Percentiles rank a stretch among this genome's conserved stretches.
Conservation (phyloP, 2,113 vertebrate genomes). For the Spilogale gracilis region DNA sequence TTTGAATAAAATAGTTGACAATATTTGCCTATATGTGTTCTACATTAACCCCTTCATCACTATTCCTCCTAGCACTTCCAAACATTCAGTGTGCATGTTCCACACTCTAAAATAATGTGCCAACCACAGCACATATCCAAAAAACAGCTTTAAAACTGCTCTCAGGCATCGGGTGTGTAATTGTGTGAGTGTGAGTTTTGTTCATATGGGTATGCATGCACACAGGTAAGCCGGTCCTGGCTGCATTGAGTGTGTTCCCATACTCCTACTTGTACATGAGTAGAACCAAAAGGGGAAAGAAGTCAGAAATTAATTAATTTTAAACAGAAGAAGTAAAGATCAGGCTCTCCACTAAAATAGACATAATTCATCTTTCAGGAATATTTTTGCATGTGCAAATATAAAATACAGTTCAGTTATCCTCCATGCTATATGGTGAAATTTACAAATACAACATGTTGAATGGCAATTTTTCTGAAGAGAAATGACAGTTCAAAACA, state of each 20-base stretch:
- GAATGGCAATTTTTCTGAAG: slow-evolving; percentile 65
- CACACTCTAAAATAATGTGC: slow-evolving; percentile 58
- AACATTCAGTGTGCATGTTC: slow-evolving; percentile 33
- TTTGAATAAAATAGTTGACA: slow-evolving; percentile 91
- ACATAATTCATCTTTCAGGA: slow-evolving; percentile 13
- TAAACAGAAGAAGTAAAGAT: slow-evolving; percentile 62
- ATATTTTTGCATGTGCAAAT: slow-evolving; percentile 47
- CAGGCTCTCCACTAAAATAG: slow-evolving; percentile 66
- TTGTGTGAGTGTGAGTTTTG: not conserved
- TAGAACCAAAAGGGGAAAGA: slow-evolving; percentile 70
- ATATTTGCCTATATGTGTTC: slow-evolving; percentile 91
- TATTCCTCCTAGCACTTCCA: slow-evolving; percentile 78
- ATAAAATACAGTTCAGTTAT: slow-evolving; percentile 70
- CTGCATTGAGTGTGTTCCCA: not conserved
- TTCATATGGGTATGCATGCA: not conserved
- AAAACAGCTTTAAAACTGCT: slow-evolving; percentile 73
- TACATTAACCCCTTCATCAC: slow-evolving; percentile 87
- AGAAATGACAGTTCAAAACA: slow-evolving; percentile 61
- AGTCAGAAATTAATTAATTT: slow-evolving; percentile 68
- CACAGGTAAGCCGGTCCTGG: not conserved
- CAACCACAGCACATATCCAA: slow-evolving; percentile 72
- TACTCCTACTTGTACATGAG: not conserved
- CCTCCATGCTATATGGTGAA: slow-evolving; percentile 9
- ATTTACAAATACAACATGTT: slow-evolving; percentile 63
- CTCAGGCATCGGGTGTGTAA: slow-evolving; percentile 55